A percentile compares a stretch with the other conserved stretches of the same genome.
These are phyloP conservation scores for Zeuzera pyrina DNA, from an alignment of 2,888 invertebrate genomes.

Conservation along the genomic window DNA sequence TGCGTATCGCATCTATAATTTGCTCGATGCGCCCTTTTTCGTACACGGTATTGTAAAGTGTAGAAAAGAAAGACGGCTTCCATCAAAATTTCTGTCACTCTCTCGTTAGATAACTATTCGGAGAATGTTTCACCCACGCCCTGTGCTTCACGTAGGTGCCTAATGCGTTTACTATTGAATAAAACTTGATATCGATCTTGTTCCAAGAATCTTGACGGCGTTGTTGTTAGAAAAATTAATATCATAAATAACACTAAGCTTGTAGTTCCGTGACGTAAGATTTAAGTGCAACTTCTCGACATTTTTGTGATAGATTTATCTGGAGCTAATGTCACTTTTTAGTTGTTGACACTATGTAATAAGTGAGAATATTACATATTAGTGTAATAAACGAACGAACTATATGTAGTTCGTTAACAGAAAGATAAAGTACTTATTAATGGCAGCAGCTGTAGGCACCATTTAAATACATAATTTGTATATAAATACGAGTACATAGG, in stretches of 20 bases:
- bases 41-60: slow-evolving; percentile 40
- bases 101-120: slow-evolving; percentile 45
- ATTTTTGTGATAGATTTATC: neutral
- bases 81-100: slow-evolving; percentile 43
- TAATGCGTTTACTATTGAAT: slow-evolving; percentile 59
- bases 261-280: neutral
- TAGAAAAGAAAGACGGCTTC: slow-evolving; percentile 13
- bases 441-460: too few relatives aligned
- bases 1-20: slow-evolving; percentile 43
- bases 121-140: slow-evolving; percentile 49
- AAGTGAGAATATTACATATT: too few relatives aligned
- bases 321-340: neutral
- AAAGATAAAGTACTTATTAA: too few relatives aligned
- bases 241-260: slow-evolving; percentile 14
- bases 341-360: too few relatives aligned
- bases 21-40: slow-evolving; percentile 59
- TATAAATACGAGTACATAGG: too few relatives aligned
- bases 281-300: neutral
- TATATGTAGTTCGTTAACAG: too few relatives aligned
- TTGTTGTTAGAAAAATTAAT: slow-evolving; percentile 39
- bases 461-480: too few relatives aligned
- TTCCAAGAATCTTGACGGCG: slow-evolving; percentile 42
- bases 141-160: slow-evolving; percentile 30
- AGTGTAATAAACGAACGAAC: too few relatives aligned
- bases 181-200: slow-evolving; percentile 46